Conservation (phyloP, 2,888 invertebrate species). For the Gymnosoma rotundatum region DNA sequence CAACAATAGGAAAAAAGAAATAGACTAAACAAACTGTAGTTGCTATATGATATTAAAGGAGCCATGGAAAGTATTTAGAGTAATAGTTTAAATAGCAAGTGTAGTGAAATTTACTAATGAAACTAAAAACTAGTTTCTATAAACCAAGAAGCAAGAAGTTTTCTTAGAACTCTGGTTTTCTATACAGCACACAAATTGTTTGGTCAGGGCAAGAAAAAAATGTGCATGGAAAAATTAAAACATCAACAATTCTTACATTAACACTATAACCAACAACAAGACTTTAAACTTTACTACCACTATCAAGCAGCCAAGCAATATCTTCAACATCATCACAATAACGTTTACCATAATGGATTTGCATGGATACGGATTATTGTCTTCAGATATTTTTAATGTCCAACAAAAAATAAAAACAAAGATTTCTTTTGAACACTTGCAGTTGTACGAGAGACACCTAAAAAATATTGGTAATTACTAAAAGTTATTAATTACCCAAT, state of each 20-base stretch:
- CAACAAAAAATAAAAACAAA: slow-evolving; percentile 9
- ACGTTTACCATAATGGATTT: slow-evolving; percentile 27
- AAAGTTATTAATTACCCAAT: too few species aligned
- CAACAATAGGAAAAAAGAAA: slow-evolving; percentile 9
- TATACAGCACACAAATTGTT: slow-evolving; percentile 51
- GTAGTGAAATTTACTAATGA: neutral
- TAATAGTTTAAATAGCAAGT: neutral
- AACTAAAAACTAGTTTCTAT: slow-evolving; percentile 11
- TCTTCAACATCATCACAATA: slow-evolving; percentile 9
- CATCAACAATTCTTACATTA: slow-evolving; percentile 32
- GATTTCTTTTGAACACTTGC: neutral
- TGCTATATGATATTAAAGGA: neutral
- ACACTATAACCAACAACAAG: slow-evolving; percentile 1
- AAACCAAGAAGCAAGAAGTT: slow-evolving; percentile 17
- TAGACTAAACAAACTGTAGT: slow-evolving; percentile 39
- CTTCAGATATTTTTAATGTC: slow-evolving; percentile 27
- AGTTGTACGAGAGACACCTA: neutral
- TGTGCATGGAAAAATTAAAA: neutral
- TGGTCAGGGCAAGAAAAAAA: slow-evolving; percentile 30
- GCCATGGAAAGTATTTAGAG: neutral
- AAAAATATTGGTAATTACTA: too few species aligned
- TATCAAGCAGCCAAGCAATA: neutral
- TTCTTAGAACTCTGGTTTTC: slow-evolving; percentile 25
- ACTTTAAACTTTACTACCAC: slow-evolving; percentile 1
- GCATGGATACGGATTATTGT: slow-evolving; percentile 39